phyloP scores from a whole-genome alignment of 2,797 vertebrate genomes.

The Muraenolepis orangiensis region DNA sequence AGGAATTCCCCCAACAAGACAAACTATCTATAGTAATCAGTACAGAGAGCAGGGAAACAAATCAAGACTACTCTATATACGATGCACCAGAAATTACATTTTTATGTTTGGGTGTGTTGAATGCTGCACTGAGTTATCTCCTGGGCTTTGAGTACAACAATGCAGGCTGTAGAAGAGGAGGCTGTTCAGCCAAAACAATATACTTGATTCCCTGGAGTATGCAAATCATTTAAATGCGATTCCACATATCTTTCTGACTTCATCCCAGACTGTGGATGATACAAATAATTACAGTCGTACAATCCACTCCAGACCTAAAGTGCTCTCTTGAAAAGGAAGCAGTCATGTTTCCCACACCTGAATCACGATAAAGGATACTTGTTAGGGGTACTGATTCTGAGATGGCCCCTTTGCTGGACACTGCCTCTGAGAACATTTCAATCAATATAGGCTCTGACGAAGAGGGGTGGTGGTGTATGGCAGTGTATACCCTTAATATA shows the following conservation, averaged over 20 bases:
- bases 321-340: constrained; percentile 26
- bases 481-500: background rate
- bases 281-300: constrained; percentile 39
- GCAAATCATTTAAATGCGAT: constrained; percentile 57
- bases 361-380: constrained; percentile 34
- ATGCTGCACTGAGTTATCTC: constrained; percentile 15
- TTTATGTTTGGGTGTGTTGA: constrained; percentile 19
- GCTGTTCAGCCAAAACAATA: constrained; percentile 18
- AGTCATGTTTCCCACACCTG: constrained; percentile 43
- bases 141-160: constrained; percentile 29
- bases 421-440: background rate
- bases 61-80: constrained; percentile 12
- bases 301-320: background rate
- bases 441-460: background rate
- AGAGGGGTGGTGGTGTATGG: background rate
- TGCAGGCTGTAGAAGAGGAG: constrained; percentile 4
- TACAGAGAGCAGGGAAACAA: background rate
- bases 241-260: constrained; percentile 59
- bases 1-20: background rate
- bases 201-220: constrained; percentile 56
- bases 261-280: constrained; percentile 54
- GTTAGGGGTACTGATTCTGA: constrained; percentile 13
- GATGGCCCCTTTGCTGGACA: background rate
- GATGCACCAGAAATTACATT: constrained; percentile 30
- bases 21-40: background rate